phyloP scores from a whole-genome alignment of 2,113 vertebrate genomes.

The Emydocephalus ijimae region DNA sequence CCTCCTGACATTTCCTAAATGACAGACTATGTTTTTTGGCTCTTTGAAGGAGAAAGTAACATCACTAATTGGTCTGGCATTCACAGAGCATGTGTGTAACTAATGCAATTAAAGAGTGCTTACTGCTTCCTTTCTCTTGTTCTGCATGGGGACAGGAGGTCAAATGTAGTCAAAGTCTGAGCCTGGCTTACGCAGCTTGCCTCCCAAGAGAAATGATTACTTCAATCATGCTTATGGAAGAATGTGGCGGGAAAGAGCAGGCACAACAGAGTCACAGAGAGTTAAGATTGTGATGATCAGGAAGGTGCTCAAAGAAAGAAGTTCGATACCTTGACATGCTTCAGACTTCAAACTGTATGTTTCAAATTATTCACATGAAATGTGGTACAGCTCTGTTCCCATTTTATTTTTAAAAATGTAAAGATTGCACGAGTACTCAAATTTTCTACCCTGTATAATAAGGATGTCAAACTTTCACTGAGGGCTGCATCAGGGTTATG shows the following conservation, averaged over 20 bases:
- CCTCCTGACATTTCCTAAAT: slow-evolving; percentile 21
- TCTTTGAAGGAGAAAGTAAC: background rate
- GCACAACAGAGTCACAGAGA: no score
- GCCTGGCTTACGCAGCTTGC: background rate
- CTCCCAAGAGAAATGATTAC: background rate
- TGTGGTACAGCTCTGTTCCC: background rate
- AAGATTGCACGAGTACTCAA: background rate
- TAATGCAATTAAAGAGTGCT: background rate
- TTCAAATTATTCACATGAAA: background rate
- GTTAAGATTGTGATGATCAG: background rate
- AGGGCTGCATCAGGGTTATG: no score
- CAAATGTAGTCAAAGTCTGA: background rate
- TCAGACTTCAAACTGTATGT: background rate
- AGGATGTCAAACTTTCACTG: no score
- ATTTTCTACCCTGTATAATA: background rate
- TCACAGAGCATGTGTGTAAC: background rate
- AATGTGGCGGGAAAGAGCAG: background rate
- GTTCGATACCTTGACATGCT: no score
- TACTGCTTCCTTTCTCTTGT: background rate
- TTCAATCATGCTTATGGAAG: background rate
- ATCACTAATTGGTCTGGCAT: slow-evolving; percentile 23
- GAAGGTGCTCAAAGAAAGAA: background rate
- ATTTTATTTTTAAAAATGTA: background rate
- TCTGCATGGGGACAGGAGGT: background rate
- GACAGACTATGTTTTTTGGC: background rate